Conservation (phyloP, 2,797 vertebrate genomes). For the Sebastes minor region DNA sequence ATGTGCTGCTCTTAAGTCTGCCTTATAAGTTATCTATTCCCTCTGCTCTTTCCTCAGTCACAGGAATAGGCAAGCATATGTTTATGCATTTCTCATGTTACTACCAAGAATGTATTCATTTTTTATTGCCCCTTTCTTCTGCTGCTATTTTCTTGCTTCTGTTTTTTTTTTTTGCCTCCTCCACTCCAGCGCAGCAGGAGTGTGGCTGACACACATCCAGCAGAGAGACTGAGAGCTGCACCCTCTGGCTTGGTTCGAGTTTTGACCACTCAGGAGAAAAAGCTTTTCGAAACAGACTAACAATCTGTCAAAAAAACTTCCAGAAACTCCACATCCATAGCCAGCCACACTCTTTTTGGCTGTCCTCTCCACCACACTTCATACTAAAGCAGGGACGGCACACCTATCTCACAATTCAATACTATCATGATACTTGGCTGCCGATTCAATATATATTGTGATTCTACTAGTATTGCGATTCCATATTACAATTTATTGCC, state of each 20-base stretch:
- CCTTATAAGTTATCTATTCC: background rate
- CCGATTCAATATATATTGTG: background rate
- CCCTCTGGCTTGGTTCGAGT: background rate
- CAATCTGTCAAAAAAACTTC: slow-evolving; percentile 15
- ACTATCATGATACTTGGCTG: background rate
- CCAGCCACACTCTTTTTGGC: background rate
- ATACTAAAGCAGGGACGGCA: background rate
- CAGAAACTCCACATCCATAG: background rate
- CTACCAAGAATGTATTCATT: background rate
- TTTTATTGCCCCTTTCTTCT: background rate
- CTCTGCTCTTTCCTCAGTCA: slow-evolving; percentile 9
- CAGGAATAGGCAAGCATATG: background rate
- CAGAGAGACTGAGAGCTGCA: background rate
- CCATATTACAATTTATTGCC: background rate
- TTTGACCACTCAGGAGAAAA: slow-evolving; percentile 7
- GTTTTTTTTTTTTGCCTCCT: background rate
- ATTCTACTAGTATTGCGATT: background rate
- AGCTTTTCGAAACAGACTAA: slow-evolving; percentile 7
- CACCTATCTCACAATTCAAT: background rate
- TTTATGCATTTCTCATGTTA: slow-evolving; percentile 11
- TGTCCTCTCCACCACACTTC: background rate
- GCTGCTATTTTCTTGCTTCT: background rate
- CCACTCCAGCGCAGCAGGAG: background rate
- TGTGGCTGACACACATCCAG: slow-evolving; percentile 1
- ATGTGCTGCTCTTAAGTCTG: slow-evolving; percentile 8